Conservation (phyloP, 2,888 invertebrate species). For the Hydrotaea cyrtoneurina region DNA sequence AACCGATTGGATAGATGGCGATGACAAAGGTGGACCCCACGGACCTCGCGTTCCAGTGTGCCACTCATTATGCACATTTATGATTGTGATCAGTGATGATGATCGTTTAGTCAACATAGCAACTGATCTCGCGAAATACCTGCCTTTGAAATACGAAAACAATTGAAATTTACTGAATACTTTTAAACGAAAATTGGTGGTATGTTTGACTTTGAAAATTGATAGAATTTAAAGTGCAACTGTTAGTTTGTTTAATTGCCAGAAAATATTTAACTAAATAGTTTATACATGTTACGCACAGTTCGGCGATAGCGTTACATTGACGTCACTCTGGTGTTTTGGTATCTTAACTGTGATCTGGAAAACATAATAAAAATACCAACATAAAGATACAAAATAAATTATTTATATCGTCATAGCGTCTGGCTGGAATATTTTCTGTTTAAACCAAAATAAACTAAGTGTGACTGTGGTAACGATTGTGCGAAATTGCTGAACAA, state of each 20-base stretch:
- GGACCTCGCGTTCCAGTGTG: conserved; percentile 51
- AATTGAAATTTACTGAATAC: neutral
- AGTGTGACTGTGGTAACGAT: too few species aligned
- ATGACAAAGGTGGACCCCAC: conserved; percentile 66
- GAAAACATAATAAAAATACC: too few species aligned
- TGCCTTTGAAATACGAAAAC: neutral
- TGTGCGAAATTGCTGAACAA: too few species aligned
- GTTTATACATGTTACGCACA: neutral
- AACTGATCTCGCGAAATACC: conserved; percentile 45
- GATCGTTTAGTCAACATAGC: conserved; percentile 55
- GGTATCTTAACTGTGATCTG: neutral
- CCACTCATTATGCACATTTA: conserved; percentile 39
- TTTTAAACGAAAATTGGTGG: conserved; percentile 35
- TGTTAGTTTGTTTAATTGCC: neutral
- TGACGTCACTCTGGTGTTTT: conserved; percentile 37
- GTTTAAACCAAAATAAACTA: too few species aligned
- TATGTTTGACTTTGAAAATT: conserved; percentile 37
- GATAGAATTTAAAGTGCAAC: conserved; percentile 19
- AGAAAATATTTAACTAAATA: neutral
- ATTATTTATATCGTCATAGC: conserved; percentile 6
- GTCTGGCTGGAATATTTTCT: neutral
- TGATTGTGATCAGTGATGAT: conserved; percentile 53
- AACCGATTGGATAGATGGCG: neutral
- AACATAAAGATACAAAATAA: too few species aligned
- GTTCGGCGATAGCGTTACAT: neutral